phyloP scores from a whole-genome alignment of 2,888 invertebrate species.

The Ptycholaimellus sp. region DNA sequence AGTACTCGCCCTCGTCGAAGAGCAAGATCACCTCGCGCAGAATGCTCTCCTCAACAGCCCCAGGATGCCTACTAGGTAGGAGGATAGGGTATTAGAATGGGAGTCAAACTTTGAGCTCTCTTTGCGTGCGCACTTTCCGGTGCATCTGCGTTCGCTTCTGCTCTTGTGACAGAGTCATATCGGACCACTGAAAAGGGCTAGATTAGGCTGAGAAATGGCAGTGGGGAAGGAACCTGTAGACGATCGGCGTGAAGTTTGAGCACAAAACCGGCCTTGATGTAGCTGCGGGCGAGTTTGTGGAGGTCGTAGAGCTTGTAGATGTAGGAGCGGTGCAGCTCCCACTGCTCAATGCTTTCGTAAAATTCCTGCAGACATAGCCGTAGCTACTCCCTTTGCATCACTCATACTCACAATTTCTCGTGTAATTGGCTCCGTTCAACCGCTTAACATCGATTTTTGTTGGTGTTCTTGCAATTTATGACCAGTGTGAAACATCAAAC shows the following conservation, averaged over 20 bases:
- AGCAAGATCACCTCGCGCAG: conserved; percentile 13
- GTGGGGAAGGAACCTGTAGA: conserved; percentile 17
- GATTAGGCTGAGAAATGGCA: conserved; percentile 1
- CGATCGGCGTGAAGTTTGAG: conserved; percentile 35
- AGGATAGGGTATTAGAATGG: no score
- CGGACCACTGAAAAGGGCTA: conserved; percentile 46
- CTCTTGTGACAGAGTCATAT: conserved; percentile 41
- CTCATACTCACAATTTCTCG: no score
- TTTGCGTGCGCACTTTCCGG: conserved; percentile 45
- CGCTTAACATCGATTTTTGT: no score
- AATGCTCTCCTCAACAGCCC: conserved; percentile 19
- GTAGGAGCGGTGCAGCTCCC: conserved; percentile 81
- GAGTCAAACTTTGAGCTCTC: conserved; percentile 56
- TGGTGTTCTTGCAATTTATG: no score
- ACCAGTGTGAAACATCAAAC: no score
- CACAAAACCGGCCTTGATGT: conserved; percentile 82
- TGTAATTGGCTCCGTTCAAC: no score
- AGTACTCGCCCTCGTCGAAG: conserved; percentile 38
- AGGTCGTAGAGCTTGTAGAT: conserved; percentile 73
- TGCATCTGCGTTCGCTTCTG: conserved; percentile 12
- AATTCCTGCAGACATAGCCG: conserved; percentile 40
- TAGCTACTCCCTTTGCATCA: no score
- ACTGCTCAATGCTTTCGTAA: conserved; percentile 67
- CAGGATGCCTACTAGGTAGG: no score
- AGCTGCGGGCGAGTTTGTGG: conserved; percentile 65